Base-by-base conservation (phyloP, 2,113 vertebrate species). In the Melanerpes formicivorus region DNA sequence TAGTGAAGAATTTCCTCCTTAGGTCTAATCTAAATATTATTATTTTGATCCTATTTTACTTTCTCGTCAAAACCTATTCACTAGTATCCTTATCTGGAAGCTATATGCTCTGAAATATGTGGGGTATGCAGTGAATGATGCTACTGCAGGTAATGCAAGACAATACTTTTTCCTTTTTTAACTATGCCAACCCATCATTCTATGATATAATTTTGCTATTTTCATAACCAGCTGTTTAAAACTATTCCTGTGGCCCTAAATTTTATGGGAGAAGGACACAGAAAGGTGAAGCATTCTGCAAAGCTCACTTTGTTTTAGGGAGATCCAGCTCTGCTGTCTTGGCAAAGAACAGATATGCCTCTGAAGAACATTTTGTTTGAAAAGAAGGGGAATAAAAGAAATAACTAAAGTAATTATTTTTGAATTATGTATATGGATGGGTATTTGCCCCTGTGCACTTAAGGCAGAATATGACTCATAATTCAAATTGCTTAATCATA, bases 151-250 rank as follows among this genome's bases (percentile, higher is more conserved):
- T 85, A 72, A 56, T 58, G 32, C 44, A 79, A 82, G 42, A 17
- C 5, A 26, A 12, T 11, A 17, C 3, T 56, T 26, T 37, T 67
- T 69, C 16, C 18, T 44, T 59, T 77, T 71, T 21, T 74, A 60
- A 7, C 48, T 48, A 5, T 80, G 73, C 30, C 50, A 93, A 44
- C 16, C 13, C 26, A 58, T 5, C n/a, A 12, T 90, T 90, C 55
- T 75, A 8, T 88, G 59, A 65, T 22, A 81, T 16, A 4, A 30
- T 54, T 93, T 80, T 82, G 25, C 60, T 86, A 11, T 86, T 81
- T 71, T 32, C 84, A 70, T 86, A 80, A 84, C 81, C 29, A 73
- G 23, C 69, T 62, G 19, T 66, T 93, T 62, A 78, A 93, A 95
- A 62, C 40, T 34, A 37, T 88, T 52, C 50, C 50, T 25, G 23